Percentiles rank a stretch among this genome's conserved stretches.
These are phyloP conservation scores for Miichthys miiuy DNA, from an alignment of 2,797 vertebrate genomes.

Conservation along the genomic window DNA sequence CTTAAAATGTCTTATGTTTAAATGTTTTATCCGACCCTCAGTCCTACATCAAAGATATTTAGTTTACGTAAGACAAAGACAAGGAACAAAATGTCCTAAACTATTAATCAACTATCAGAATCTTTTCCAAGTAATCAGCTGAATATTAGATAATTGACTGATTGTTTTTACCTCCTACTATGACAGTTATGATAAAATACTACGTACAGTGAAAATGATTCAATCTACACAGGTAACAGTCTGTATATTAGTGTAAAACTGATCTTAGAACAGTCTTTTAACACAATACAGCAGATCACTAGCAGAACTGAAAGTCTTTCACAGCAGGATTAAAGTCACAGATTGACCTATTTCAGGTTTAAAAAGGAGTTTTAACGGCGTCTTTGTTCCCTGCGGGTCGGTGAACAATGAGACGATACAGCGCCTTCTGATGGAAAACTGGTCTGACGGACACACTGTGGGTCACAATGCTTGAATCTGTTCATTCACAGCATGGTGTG, in stretches of 20 bases:
- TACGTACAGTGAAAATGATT: neutral
- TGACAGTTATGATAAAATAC: neutral
- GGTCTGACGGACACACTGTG: neutral
- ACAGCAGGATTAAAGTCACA: neutral
- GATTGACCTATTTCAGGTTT: neutral
- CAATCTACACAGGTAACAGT: neutral
- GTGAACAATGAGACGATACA: neutral
- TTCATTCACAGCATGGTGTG: neutral
- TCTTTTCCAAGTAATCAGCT: neutral
- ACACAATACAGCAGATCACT: neutral
- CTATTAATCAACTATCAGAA: neutral
- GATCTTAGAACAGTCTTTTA: neutral
- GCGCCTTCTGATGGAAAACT: neutral
- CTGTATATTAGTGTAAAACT: neutral
- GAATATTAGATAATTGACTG: neutral
- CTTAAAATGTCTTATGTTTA: neutral
- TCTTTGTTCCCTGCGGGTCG: neutral
- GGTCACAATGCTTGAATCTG: neutral
- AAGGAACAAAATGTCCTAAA: neutral
- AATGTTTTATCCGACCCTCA: neutral
- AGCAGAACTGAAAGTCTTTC: neutral
- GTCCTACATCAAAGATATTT: neutral
- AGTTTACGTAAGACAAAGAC: neutral
- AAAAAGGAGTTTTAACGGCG: neutral
- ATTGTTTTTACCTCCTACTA: neutral